Evolutionary conservation across 2,888 invertebrate genomes (phyloP), one percentile per base, ranked within the genome.

Genomic region (Actias luna): DNA sequence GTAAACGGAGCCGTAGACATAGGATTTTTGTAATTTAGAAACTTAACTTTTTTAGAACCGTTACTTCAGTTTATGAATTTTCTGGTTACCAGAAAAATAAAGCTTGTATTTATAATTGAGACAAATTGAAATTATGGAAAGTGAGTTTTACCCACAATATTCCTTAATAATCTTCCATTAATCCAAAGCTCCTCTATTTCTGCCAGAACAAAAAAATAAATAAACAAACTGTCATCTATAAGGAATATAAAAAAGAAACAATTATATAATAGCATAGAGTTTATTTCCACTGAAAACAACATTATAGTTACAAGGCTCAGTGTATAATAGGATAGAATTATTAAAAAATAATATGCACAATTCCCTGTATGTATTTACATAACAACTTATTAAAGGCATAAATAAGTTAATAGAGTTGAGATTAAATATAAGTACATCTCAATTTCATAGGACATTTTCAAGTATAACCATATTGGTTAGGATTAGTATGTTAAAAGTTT

Each of bases 291-390:
- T 75, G 73, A 79, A 76, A 84, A 82, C 79, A 80, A 78, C 71
- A 74, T 76, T 80, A 78, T 79, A 78, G 70, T 75, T 78, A 82
- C 78, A 79, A 80, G 74, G 74, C 72, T 72, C 73, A 69, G 70
- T 78, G 72, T 78, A 82, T 68, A 76, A 73, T 75, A 79, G 76
- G 76, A 80, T 73, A 80, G 72, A 76, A 76, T 72, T 71, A 73
- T 75, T 82, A 80, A 76, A 76, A 82, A 84, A 84, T 71, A 82
- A 83, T 85, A 85, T 83, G 78, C 83, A 84, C 77, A 81, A 75
- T 76, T 87, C 88, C 88, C 88, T 89, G 88, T 88, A 87, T 80
- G 76, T 85, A 79, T 76, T 78, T 79, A 83, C 78, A 77, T 74
- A 83, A 84, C 76, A 81, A 82, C 78, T 78, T 70, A 80, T 74